Evolutionary conservation across 2,113 vertebrate species (phyloP), one percentile per base, ranked within the genome.

Genomic region (Nerophis ophidion): DNA sequence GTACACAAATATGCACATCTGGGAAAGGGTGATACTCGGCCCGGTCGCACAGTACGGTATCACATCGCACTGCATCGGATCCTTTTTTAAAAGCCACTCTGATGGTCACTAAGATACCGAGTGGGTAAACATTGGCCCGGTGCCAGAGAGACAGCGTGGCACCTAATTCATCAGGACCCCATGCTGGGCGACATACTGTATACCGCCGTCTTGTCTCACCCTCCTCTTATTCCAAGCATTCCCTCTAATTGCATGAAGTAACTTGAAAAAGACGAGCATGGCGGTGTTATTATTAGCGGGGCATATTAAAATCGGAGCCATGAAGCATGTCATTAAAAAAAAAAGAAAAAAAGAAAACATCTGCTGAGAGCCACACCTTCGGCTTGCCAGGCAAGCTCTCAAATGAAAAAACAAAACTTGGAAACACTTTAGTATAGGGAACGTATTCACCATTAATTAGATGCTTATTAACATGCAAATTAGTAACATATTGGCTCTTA

Each of bases 121-220:
- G 60, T 81, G 80, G 77, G 86, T 82, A 87, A 77, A 82, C 70
- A 66, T 61, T 70, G 66, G 61, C 74, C 65, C 49, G 66, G 56
- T 72, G 80, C 84, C 74, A 78, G 74, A 35, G 63, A 74, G 76
- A 79, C 76, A 8, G 60, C 35, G 1, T 74, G 83, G 72, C 71
- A 51, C 70, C 84, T 76, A 61, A 80, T 58, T 61, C 62, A 66
- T 81, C 74, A 65, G 55, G 9, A 0, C 62, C 38, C 5, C 47
- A 33, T 10, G 33, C 70, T 53, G 57, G 71, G 69, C 40, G 65
- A 70, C 70, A 81, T 48, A 76, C 40, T 70, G 58, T 62, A 6
- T 42, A 50, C 60, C 48, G 11, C 5, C 26, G 19, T 17, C 54
- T 47, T 59, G 57, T 26, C 49, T 66, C 48, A 33, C 17, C 51